Conservation (phyloP, 2,113 vertebrate species). For the Rhabdornis inornatus region DNA sequence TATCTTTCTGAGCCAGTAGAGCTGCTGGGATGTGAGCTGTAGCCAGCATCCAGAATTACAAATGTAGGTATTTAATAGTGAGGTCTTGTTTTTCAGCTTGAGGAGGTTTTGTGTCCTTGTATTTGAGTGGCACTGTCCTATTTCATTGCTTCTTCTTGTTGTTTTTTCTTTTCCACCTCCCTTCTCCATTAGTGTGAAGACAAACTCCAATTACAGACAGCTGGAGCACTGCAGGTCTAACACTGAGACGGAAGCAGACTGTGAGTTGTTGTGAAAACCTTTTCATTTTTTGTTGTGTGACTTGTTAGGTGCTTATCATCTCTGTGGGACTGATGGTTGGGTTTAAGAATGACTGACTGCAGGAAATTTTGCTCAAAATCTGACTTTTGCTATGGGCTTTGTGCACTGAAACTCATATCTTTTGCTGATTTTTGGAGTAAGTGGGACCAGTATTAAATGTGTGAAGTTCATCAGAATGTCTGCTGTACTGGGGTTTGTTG, state of each 20-base stretch:
- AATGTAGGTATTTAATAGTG: not conserved
- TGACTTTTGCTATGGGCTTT: not conserved
- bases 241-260: not conserved
- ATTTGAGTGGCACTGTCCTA: not conserved
- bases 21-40: not conserved
- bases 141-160: not conserved
- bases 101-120: not conserved
- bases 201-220: not conserved
- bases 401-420: accelerated
- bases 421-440: not conserved
- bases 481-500: not conserved
- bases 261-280: not conserved
- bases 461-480: not conserved
- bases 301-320: not conserved
- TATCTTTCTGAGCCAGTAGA: accelerated
- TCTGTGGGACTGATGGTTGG: not conserved
- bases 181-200: not conserved
- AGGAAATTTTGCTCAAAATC: not conserved
- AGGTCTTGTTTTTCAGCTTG: not conserved
- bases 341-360: not conserved
- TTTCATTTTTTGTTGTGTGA: not conserved
- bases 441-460: not conserved
- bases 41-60: not conserved
- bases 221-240: not conserved
- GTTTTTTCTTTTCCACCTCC: accelerated